phyloP scores from a whole-genome alignment of 2,888 invertebrate species.

The Napeogenes sylphis region DNA sequence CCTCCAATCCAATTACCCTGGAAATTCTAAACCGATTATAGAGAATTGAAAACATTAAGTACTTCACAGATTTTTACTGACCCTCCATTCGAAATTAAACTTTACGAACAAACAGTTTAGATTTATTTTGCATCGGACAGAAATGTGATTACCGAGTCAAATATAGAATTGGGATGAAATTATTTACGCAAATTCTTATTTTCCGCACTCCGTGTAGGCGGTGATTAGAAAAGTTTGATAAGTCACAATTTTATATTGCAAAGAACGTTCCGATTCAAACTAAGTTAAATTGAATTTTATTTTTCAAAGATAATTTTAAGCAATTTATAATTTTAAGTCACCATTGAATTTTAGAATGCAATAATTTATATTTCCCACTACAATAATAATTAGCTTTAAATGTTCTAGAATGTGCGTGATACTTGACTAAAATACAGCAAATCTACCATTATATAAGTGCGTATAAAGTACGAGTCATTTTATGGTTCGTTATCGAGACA shows the following conservation, averaged over 20 bases:
- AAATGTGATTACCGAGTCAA: slow-evolving; percentile 61
- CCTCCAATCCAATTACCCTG: slow-evolving; percentile 74
- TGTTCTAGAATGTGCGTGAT: too few species aligned
- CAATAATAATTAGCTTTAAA: too few species aligned
- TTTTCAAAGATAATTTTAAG: not conserved
- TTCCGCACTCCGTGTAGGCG: slow-evolving; percentile 55
- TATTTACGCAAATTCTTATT: slow-evolving; percentile 70
- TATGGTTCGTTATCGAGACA: too few species aligned
- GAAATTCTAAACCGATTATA: slow-evolving; percentile 78
- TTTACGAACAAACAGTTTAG: slow-evolving; percentile 46
- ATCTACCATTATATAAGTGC: too few species aligned
- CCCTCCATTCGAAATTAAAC: slow-evolving; percentile 48
- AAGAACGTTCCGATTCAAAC: slow-evolving; percentile 47
- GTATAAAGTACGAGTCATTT: too few species aligned
- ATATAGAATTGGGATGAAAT: slow-evolving; percentile 69
- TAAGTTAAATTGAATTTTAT: slow-evolving; percentile 49
- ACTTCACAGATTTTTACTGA: slow-evolving; percentile 62
- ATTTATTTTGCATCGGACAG: slow-evolving; percentile 41
- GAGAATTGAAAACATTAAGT: slow-evolving; percentile 77
- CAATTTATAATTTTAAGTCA: not conserved
- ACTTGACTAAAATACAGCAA: too few species aligned
- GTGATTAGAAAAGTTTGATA: slow-evolving; percentile 73
- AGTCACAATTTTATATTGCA: slow-evolving; percentile 53
- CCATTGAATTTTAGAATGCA: too few species aligned
- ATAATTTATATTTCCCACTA: too few species aligned